Base-by-base conservation (phyloP, 2,797 vertebrate species). In the Protosalanx chinensis region DNA sequence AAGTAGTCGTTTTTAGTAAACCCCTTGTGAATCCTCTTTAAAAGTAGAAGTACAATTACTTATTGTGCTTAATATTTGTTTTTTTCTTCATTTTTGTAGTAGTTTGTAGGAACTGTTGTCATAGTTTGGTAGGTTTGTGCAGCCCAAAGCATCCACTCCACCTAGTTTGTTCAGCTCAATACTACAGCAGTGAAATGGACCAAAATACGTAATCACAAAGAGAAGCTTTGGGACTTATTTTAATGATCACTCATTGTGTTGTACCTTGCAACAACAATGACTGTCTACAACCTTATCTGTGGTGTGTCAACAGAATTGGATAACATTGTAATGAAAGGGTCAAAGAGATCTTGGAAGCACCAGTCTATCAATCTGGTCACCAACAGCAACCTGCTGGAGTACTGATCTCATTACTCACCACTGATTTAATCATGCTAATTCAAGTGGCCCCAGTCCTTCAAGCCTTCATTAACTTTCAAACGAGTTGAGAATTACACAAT, bases 401-500 rank as follows among this genome's bases (percentile, higher is more conserved):
- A 81, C 77, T 91, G 88, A 92, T 91, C 86, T 86, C 60, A 87
- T 91, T 88, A 46, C 41, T 46, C 82, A 74, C 56, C 78, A 73
- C 64, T 89, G 90, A 93, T 92, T 90, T 77, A 91, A 90, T 92
- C 87, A 91, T 84, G 88, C 73, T 89, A 87, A 88, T 88, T 85
- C 76, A 83, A 81, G 72, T 8, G 10, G 62, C 79, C 79, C 63
- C 64, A 67, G 82, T 79, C 80, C 84, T 76, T 71, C 73, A 67
- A 74, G 78, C 49, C 67, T 76, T 77, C 79, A 76, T 85, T 88
- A 86, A 85, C 86, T 80, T 60, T 67, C 80, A 68, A 82, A 60
- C 82, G 79, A 79, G 70, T 30, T 79, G 72, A 73, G 72, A 60
- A 72, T 51, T 68, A 68, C 63, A 70, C 70, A 65, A 59, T 33